Evolutionary conservation across 2,113 vertebrate genomes (phyloP).

Genomic region (Chaetodon trifascialis): DNA sequence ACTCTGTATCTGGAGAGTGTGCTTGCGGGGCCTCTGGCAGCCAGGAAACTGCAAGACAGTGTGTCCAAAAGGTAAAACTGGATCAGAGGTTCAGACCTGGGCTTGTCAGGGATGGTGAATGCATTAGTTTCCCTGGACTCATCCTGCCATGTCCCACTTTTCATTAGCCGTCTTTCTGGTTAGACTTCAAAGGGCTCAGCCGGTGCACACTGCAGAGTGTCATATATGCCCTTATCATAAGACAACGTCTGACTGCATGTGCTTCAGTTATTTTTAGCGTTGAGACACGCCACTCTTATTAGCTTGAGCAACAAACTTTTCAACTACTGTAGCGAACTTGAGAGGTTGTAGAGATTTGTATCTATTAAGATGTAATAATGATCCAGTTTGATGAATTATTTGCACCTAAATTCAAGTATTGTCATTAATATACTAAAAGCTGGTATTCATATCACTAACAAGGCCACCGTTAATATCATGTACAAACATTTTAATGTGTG

Average conservation of each 20-base stretch:
- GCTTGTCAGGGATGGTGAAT: constrained; percentile 64
- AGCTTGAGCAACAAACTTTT: constrained; percentile 10
- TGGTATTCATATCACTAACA: neutral
- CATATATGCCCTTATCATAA: constrained; percentile 44
- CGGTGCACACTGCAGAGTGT: constrained; percentile 22
- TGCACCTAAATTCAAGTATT: neutral
- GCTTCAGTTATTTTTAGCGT: constrained; percentile 32
- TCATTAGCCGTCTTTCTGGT: constrained; percentile 51
- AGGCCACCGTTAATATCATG: neutral
- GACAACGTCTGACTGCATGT: constrained; percentile 16
- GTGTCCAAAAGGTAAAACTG: constrained; percentile 67
- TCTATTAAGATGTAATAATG: neutral
- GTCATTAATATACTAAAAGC: neutral
- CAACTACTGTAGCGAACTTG: neutral
- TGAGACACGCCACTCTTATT: neutral
- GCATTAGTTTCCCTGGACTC: constrained; percentile 64
- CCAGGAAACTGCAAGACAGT: constrained; percentile 39
- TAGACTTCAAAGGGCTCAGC: constrained; percentile 69
- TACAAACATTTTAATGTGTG: neutral
- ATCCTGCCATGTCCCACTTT: constrained; percentile 68
- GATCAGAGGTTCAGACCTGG: constrained; percentile 57
- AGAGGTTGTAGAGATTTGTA: neutral
- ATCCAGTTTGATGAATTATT: neutral
- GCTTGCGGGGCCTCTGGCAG: constrained; percentile 42
- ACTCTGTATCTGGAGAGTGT: constrained; percentile 28